Evolutionary conservation across 2,113 vertebrate genomes (phyloP).

Genomic region (Turdus rufiventris): DNA sequence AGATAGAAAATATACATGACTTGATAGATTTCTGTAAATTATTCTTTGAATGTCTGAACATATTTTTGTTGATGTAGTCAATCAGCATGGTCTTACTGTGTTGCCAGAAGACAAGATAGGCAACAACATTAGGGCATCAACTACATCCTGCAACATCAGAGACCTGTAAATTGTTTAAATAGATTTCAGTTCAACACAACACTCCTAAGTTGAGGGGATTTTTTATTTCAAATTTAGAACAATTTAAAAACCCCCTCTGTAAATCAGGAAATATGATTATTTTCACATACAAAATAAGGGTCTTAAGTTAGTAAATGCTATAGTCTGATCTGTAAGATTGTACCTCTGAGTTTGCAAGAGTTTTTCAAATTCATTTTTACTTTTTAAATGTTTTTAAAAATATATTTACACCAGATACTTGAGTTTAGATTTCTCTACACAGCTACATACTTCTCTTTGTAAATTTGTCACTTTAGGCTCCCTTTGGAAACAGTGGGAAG

Average conservation of each 20-base stretch:
- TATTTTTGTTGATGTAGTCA: background rate
- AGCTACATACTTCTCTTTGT: background rate
- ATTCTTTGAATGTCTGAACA: background rate
- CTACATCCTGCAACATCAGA: background rate
- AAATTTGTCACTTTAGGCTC: background rate
- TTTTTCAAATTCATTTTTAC: background rate
- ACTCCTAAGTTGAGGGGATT: rapidly evolving
- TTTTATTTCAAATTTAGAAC: background rate
- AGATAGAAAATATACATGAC: background rate
- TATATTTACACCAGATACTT: background rate
- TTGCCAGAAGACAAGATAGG: background rate
- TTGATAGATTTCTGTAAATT: background rate
- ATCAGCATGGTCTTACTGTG: background rate
- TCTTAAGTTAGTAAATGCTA: background rate
- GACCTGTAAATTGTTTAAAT: background rate
- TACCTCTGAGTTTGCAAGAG: background rate
- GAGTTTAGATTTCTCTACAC: background rate
- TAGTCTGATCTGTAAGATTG: rapidly evolving
- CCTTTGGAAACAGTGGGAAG: background rate
- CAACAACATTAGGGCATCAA: background rate
- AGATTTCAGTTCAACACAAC: background rate
- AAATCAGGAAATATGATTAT: background rate
- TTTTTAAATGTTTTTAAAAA: background rate
- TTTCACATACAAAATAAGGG: background rate
- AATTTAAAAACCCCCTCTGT: background rate